Evolutionary conservation across 2,113 vertebrate species (phyloP), one percentile per base, ranked within the genome.

Genomic region (Cyprinodon variegatus): DNA sequence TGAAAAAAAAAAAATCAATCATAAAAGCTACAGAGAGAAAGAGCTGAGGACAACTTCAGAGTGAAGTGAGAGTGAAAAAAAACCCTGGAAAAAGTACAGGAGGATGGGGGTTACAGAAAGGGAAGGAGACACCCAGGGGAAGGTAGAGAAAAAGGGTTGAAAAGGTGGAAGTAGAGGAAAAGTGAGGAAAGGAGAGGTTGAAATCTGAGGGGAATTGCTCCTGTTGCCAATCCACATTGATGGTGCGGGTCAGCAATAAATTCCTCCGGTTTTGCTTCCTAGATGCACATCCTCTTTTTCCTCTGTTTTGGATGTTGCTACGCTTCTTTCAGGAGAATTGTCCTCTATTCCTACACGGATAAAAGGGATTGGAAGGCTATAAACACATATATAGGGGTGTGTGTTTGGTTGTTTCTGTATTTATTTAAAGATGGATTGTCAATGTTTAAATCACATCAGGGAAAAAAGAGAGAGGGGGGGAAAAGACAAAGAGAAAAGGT

Each of bases 401-500:
- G 77, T 88, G 82, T 89, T 86, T 88, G 17, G 7, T 45, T 29
- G 72, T 77, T 68, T 88, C 82, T 89, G 77, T 86, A 83, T 90
- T 88, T 88, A 90, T 90, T 88, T 86, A 68, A 85, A 86, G 81
- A 90, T 88, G 80, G 86, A 86, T 93, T 93, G 88, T 86, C 83
- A 87, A 70, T 77, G 86, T 88, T 88, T 85, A 88, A 90, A 89
- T 89, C 83, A 82, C 78, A 86, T 9, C 17, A 62, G 62, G 53
- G 80, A 68, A 61, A 84, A 79, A 62, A 13, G 13, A 46, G 61
- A 64, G 76, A 70, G 38, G 11, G 70, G 70, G 45, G 63, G 70
- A 76, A 70, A 38, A 74, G 65, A 81, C 36, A 88, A 71, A 85
- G 70, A 75, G 88, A 90, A 93, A 94, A 95, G 93, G 94, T 95